Conservation (phyloP, 2,888 invertebrate species). For the Operophtera brumata region DNA sequence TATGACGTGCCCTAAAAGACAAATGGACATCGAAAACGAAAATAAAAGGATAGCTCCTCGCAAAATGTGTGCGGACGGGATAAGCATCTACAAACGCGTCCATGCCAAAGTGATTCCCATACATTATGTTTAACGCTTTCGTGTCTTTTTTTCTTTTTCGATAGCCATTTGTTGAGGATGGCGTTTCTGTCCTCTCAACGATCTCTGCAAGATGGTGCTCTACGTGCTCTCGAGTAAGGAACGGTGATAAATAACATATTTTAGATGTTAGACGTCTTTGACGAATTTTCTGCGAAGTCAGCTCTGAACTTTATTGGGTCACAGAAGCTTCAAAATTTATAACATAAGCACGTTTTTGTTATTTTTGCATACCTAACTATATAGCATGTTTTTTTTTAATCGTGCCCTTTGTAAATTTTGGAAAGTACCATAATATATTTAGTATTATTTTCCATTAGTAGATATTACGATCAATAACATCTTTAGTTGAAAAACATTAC, state of each 20-base stretch:
- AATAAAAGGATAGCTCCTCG: background rate
- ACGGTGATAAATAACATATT: slow-evolving; percentile 53
- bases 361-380: background rate
- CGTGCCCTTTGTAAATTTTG: no score
- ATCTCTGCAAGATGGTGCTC: slow-evolving; percentile 58
- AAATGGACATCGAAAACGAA: slow-evolving; percentile 4
- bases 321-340: slow-evolving; percentile 14
- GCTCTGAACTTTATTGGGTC: slow-evolving; percentile 20
- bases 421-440: no score
- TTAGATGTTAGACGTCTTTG: slow-evolving; percentile 37
- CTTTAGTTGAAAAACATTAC: background rate
- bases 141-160: background rate
- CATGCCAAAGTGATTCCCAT: no score
- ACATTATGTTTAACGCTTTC: no score
- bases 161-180: slow-evolving; percentile 6
- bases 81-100: no score
- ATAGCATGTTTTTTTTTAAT: no score
- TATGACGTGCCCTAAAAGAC: slow-evolving; percentile 44
- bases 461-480: no score
- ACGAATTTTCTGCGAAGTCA: slow-evolving; percentile 20
- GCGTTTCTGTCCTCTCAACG: slow-evolving; percentile 40
- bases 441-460: background rate
- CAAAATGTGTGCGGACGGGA: background rate
- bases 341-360: slow-evolving; percentile 8
- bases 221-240: slow-evolving; percentile 41